A percentile compares a stretch with the other conserved stretches of the same genome.
Evolutionary conservation across 1,140 invertebrate species (phyloP).

Genomic region (Dryas iulia): DNA sequence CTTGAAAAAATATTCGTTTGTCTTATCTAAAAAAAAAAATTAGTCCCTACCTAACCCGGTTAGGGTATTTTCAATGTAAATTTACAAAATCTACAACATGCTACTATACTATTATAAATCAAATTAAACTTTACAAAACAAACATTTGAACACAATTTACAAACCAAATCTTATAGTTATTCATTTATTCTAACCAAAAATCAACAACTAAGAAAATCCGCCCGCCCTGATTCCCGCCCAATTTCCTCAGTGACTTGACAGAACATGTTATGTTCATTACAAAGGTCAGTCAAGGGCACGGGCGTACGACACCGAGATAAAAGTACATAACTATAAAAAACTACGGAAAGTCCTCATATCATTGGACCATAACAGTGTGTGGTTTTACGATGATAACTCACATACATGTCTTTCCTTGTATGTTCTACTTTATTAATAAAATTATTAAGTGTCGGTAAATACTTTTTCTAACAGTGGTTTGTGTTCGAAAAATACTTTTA

Average conservation of each 20-base stretch:
- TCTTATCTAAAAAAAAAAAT: no score
- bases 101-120: no score
- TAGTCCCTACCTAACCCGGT: no score
- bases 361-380: conserved; percentile 18
- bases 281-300: conserved; percentile 45
- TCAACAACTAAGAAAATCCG: conserved; percentile 19
- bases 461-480: not conserved
- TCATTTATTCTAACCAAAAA: not conserved
- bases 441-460: not conserved
- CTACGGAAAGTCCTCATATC: conserved; percentile 28
- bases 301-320: conserved; percentile 32
- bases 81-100: not conserved
- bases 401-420: conserved; percentile 10
- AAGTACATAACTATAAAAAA: conserved; percentile 34
- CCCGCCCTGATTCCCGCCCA: conserved; percentile 34
- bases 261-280: conserved; percentile 35
- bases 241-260: conserved; percentile 44
- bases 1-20: no score
- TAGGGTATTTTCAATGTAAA: no score
- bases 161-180: not conserved
- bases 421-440: conserved; percentile 5
- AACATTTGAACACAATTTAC: not conserved
- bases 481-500: not conserved
- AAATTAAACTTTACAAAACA: not conserved
- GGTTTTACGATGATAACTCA: conserved; percentile 26